Base-by-base conservation (phyloP, 1,140 invertebrate genomes). In the Atopsyche davidsoni region DNA sequence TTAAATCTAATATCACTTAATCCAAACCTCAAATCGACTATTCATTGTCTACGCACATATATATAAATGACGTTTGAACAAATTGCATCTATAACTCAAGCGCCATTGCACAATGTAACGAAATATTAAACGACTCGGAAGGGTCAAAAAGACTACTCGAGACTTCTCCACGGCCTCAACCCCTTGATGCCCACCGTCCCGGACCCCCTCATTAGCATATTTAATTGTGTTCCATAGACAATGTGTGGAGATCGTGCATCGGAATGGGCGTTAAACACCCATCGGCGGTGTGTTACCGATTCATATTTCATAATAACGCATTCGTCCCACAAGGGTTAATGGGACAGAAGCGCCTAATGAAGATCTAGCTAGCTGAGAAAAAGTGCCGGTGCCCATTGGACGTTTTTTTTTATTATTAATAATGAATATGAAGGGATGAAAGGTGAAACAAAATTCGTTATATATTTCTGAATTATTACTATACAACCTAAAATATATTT, bases 81-180 rank as follows among this genome's bases (percentile, higher is more conserved):
- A n/a, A n/a, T n/a, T n/a, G n/a, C 24, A n/a, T 38, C 14, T 34
- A 51, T 51, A 51, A 51, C 48, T 44, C 48, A 51, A 48, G 42
- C 31, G 35, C 16, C 39, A 25, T 32, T 2, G 35, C 21, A 42
- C 50, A 57, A 32, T 41, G 46, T 53, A 51, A 53, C 51, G 55
- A 50, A 51, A 57, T 44, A 51, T 49, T 55, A 55, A 58, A 58
- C 52, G 57, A 40, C 50, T 14, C 49, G 57, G 50, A 50, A 58
- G 57, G 57, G 57, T 58, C 57, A 58, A 55, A 58, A 55, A 42
- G 42, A 43, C 39, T 19, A 19, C 31, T 13, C 24, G 32, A 19
- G 4, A 10, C n/a, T 19, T 24, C 38, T 22, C 21, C 28, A 19
- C 21, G 31, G 25, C 35, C 32, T 43, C 46, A 51, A 51, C 48